These are phyloP conservation scores for Lottia gigantea DNA, from an alignment of 2,888 invertebrate species.

Conservation along the genomic window DNA sequence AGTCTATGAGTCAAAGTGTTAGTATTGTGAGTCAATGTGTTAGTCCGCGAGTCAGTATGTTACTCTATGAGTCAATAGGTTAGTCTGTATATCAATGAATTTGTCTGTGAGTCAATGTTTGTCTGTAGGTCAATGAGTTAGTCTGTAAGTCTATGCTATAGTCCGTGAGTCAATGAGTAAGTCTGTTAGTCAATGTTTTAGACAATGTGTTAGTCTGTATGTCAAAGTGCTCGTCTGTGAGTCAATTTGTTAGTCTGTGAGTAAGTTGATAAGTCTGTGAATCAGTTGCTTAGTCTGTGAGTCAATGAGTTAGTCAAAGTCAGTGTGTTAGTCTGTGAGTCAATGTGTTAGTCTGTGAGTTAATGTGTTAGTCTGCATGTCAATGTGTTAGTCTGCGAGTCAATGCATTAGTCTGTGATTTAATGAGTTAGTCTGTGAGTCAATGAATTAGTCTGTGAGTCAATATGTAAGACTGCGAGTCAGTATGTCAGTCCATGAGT, in stretches of 20 bases:
- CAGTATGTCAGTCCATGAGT: too few species aligned
- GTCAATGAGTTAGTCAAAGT: too few species aligned
- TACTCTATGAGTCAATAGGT: constrained; percentile 2
- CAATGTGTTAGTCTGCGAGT: too few species aligned
- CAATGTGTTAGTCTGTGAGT: too few species aligned
- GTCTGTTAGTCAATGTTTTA: constrained; percentile 4
- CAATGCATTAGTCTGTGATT: too few species aligned
- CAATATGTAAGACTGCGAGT: too few species aligned
- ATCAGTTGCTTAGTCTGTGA: too few species aligned
- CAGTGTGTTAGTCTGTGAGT: too few species aligned
- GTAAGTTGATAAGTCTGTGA: too few species aligned
- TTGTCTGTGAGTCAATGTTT: constrained; percentile 10
- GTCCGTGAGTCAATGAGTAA: constrained; percentile 16
- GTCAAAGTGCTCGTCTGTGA: background rate
- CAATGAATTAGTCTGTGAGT: too few species aligned
- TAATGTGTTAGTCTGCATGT: too few species aligned
- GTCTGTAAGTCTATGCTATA: constrained; percentile 12
- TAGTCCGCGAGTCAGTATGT: constrained; percentile 10
- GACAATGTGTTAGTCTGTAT: constrained; percentile 4
- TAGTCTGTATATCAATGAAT: constrained; percentile 9
- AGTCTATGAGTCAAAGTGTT: constrained; percentile 8
- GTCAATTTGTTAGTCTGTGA: constrained; percentile 5
- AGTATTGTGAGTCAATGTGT: background rate
- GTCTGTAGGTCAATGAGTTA: constrained; percentile 8
- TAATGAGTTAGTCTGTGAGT: too few species aligned